Conservation (phyloP, 1,140 invertebrate genomes). For the Periplaneta americana region DNA sequence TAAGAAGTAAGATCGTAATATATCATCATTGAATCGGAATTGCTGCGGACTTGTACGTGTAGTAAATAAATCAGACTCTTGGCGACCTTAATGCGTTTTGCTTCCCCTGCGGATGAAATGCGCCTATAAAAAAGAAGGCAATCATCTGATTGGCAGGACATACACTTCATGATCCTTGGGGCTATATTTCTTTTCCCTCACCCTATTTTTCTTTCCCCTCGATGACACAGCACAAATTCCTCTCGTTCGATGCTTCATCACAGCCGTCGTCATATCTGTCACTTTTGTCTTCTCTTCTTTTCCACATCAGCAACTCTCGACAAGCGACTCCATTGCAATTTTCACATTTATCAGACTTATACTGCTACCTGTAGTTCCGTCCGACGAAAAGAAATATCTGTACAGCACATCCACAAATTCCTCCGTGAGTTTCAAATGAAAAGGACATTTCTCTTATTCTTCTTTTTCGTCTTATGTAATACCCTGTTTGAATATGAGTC, state of each 20-base stretch:
- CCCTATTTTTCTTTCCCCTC: background rate
- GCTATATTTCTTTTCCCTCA: background rate
- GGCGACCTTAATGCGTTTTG: too few species aligned
- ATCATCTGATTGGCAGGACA: background rate
- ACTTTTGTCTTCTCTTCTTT: background rate
- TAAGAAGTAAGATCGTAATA: too few species aligned
- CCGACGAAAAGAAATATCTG: background rate
- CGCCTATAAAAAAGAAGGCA: background rate
- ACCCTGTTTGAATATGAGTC: too few species aligned
- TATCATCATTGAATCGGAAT: too few species aligned
- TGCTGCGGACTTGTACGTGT: too few species aligned
- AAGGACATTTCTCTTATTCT: too few species aligned
- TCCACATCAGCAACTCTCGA: background rate
- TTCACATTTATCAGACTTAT: background rate
- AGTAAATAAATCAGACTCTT: too few species aligned
- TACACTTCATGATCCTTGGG: background rate
- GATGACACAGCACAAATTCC: background rate
- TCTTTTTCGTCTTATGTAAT: too few species aligned
- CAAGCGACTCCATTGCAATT: background rate
- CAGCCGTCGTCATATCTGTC: background rate
- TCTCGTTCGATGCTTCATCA: background rate
- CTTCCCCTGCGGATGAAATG: background rate
- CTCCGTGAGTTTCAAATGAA: too few species aligned
- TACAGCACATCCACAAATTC: too few species aligned
- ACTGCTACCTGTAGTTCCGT: background rate